Conservation (phyloP, 1,140 invertebrate species). For the Zaprionus africanus region DNA sequence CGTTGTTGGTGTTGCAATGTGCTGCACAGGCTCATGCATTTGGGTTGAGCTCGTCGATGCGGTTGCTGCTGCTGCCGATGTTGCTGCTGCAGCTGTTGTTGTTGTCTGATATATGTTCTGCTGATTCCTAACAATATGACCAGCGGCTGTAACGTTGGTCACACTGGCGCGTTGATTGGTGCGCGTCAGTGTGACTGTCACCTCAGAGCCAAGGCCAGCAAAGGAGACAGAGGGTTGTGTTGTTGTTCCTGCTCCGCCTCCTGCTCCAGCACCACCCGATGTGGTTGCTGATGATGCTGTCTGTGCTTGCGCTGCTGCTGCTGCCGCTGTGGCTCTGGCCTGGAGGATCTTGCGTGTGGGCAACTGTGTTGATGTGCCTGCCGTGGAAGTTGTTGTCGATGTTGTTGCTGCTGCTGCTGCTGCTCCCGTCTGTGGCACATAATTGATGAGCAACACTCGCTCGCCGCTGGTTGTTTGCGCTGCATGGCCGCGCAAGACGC, state of each 20-base stretch:
- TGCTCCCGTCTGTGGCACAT: slow-evolving; percentile 66
- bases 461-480: slow-evolving; percentile 80
- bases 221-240: slow-evolving; percentile 70
- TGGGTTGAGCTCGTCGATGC: slow-evolving; percentile 43
- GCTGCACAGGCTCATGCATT: slow-evolving; percentile 60
- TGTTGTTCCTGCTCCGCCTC: not conserved
- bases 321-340: slow-evolving; percentile 70
- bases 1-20: slow-evolving; percentile 62
- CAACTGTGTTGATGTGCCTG: slow-evolving; percentile 58
- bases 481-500: slow-evolving; percentile 76
- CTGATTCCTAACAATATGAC: slow-evolving; percentile 83
- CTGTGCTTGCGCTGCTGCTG: slow-evolving; percentile 45
- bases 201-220: slow-evolving; percentile 80
- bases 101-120: slow-evolving; percentile 63
- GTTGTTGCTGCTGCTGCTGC: slow-evolving; percentile 50
- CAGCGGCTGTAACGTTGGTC: slow-evolving; percentile 73
- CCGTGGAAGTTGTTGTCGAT: slow-evolving; percentile 46
- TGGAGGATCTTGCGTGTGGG: slow-evolving; percentile 81
- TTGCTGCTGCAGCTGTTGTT: slow-evolving; percentile 50
- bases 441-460: slow-evolving; percentile 80
- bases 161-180: slow-evolving; percentile 71
- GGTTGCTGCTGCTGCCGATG: slow-evolving; percentile 29
- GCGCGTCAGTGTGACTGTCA: slow-evolving; percentile 79
- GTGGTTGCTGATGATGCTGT: slow-evolving; percentile 25
- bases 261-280: slow-evolving; percentile 5